These are phyloP conservation scores for Dryobota labecula DNA, from an alignment of 2,888 invertebrate species.

Conservation along the genomic window DNA sequence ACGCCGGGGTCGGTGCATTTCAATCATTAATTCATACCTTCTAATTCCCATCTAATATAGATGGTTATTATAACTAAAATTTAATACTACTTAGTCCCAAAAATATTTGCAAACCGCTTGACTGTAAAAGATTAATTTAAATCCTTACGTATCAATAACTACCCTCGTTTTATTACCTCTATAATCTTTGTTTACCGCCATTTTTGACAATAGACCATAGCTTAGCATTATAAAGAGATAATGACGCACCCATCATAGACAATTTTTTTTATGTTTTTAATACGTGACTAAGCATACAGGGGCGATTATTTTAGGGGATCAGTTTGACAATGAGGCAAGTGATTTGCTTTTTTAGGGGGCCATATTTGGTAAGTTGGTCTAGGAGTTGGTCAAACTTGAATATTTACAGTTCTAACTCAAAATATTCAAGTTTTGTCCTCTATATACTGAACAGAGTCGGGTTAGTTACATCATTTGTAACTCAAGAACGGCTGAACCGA, in stretches of 20 bases:
- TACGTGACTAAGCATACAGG: constrained; percentile 78
- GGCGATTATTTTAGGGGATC: constrained; percentile 69
- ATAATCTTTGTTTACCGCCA: constrained; percentile 85
- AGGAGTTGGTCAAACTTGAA: not conserved
- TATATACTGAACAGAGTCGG: too few relatives aligned
- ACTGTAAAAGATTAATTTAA: constrained; percentile 70
- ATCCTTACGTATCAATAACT: constrained; percentile 79
- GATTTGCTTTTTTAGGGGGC: constrained; percentile 47
- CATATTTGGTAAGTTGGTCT: not conserved
- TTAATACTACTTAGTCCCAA: constrained; percentile 48
- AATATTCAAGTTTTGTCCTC: too few relatives aligned
- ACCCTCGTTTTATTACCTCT: constrained; percentile 63
- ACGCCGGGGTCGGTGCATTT: too few relatives aligned
- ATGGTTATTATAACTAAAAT: constrained; percentile 29
- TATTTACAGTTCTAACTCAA: not conserved
- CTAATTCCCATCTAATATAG: constrained; percentile 10
- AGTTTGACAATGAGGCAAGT: constrained; percentile 59
- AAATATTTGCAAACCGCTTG: constrained; percentile 72
- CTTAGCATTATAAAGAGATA: constrained; percentile 76
- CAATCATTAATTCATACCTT: too few relatives aligned
- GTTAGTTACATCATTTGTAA: too few relatives aligned
- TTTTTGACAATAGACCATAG: constrained; percentile 61
- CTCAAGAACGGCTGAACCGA: too few relatives aligned
- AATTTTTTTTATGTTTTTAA: constrained; percentile 63
- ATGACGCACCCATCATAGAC: constrained; percentile 67